Evolutionary conservation across 2,888 invertebrate species (phyloP), one percentile per base, ranked within the genome.

Genomic region (Portevinia maculata): DNA sequence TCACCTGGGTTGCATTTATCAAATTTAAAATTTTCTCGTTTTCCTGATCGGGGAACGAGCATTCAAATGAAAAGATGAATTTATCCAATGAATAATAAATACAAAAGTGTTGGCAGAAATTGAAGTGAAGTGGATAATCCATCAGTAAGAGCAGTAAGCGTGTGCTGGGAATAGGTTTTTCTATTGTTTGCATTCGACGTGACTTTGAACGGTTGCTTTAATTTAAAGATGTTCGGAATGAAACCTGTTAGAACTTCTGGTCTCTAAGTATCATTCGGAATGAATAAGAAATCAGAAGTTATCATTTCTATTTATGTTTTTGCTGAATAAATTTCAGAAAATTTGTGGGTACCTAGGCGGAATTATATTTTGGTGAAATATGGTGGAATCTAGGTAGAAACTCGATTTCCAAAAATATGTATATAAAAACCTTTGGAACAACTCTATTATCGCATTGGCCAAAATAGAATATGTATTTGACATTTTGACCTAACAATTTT

Each of bases 61-160:
- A 55, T 55, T 37, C 55, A 50, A 59, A 78, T 64, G 64, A 64
- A 64, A 64, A 50, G 50, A 64, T 64, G 64, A 64, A 64, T 64
- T 64, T 50, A 64, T 39, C 64, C 65, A 41, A 41, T 65, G 65
- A 53, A 65, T 65, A 65, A 65, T 50, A 50, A 64, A 64, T 37
- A 64, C 34, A n/a, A 24, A 5, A 24, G 39, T 59, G 34, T 13
- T 21, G 7, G 32, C 24, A 30, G 50, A 65, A 57, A 78, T 67
- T 34, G 67, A 44, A 67, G 59, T 59, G 67, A 70, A 60, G 50
- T 59, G 48, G 52, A 50, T 70, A 70, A 70, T 70, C 70, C 70
- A 39, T 70, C 60, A 60, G 50, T 34, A 15, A 32, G 53, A 9
- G 19, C 30, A 30, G 50, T 3, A 24, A 24, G 24, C n/a, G 24